Percentiles rank a stretch among this genome's conserved stretches.
Evolutionary conservation across 2,797 vertebrate species (phyloP).

Genomic region (Pseudomugil gertrudae): DNA sequence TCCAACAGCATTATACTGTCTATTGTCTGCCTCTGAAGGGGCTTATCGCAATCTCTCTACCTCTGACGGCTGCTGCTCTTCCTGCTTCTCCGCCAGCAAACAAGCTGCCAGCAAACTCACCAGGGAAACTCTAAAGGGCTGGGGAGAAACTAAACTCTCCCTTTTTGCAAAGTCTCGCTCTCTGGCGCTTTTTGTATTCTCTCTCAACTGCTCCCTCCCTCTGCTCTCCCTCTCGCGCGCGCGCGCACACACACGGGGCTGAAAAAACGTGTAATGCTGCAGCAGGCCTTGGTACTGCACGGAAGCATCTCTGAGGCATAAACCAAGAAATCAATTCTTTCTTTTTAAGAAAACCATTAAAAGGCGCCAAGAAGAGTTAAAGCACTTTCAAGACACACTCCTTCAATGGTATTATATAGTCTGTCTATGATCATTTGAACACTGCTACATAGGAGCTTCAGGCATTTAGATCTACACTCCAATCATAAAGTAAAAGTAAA

Average conservation of each 20-base stretch:
- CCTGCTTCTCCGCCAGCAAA: conserved; percentile 60
- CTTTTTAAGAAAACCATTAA: conserved; percentile 79
- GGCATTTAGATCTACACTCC: background rate
- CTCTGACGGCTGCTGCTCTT: conserved; percentile 56
- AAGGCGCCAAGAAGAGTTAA: conserved; percentile 77
- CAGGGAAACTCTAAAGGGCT: conserved; percentile 67
- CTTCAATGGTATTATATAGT: conserved; percentile 62
- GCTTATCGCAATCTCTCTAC: conserved; percentile 67
- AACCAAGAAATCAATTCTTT: conserved; percentile 81
- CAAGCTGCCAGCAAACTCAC: conserved; percentile 69
- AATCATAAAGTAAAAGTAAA: conserved; percentile 25
- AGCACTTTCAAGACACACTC: conserved; percentile 74
- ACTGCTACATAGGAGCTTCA: conserved; percentile 9
- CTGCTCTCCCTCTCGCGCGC: background rate
- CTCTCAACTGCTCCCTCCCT: conserved; percentile 27
- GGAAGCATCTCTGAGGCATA: conserved; percentile 65
- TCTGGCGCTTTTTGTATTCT: conserved; percentile 19
- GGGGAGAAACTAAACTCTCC: conserved; percentile 62
- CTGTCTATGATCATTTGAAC: conserved; percentile 45
- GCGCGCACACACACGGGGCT: conserved; percentile 8
- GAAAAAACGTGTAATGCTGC: conserved; percentile 40
- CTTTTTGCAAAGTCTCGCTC: conserved; percentile 61
- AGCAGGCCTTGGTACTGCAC: conserved; percentile 52
- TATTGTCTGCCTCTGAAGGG: conserved; percentile 69
- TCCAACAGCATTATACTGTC: conserved; percentile 61